Evolutionary conservation across 2,888 invertebrate species (phyloP), one percentile per base, ranked within the genome.

Genomic region (Pomacea canaliculata): DNA sequence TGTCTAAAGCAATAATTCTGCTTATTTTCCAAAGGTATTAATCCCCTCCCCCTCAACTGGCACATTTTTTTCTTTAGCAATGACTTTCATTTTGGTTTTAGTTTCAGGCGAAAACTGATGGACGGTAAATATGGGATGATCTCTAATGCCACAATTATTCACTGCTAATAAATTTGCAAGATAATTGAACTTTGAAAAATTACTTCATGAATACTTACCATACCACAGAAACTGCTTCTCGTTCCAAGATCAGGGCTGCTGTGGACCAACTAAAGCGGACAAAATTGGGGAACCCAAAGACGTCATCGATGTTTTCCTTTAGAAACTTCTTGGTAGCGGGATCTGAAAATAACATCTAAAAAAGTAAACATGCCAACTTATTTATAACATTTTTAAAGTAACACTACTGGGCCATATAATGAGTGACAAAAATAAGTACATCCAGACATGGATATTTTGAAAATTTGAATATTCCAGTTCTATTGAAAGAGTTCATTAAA

Each of bases 181-280:
- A 37, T 37, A 37, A 37, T 5, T 37, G 37, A 37, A 37, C 37
- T 37, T 37, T 37, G 37, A 56, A 56, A 56, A 56, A 16, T 7
- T 16, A 56, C 10, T 7, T 56, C 10, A 1, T 56, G 51, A 56
- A 56, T 9, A 23, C 19, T 78, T 80, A 90, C 92, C 92, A 92
- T 74, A 78, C 78, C 7, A 91, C 89, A 10, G 85, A 82, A 19
- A 90, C 96, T 72, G 91, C 91, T 80, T 94, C 93, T 9, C 94
- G 94, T 80, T 95, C 93, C 19, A 99, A 90, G 83, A 96, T 94
- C 69, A 94, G 93, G 79, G 94, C 94, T 0, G 98, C 95, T 0
- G 99, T 99, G 0, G 98, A 97, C 99, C 99, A 99, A 90, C 98
- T 97, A 90, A 99, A 98, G 79, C 99, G 92, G 0, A 99, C 98